A percentile compares a stretch with the other conserved stretches of the same genome.
phyloP scores from a whole-genome alignment of 2,113 vertebrate species.

The Myxocyprinus asiaticus region DNA sequence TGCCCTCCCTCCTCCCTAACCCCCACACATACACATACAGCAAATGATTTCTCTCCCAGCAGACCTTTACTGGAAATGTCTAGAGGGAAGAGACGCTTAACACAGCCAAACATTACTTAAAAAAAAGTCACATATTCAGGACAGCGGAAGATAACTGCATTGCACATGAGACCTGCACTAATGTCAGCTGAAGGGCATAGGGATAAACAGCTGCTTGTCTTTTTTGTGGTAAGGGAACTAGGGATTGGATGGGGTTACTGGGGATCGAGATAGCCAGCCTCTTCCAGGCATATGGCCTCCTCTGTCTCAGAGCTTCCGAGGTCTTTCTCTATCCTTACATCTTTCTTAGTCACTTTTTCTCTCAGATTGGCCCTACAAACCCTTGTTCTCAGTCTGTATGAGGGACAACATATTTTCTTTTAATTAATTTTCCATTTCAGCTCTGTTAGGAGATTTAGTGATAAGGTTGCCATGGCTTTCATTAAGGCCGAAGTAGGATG shows the following conservation, averaged over 20 bases:
- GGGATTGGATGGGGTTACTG: conserved; percentile 34
- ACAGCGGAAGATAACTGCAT: conserved; percentile 69
- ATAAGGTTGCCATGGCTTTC: conserved; percentile 77
- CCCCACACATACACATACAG: conserved; percentile 1
- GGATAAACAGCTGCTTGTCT: conserved; percentile 74
- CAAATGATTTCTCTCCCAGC: conserved; percentile 43
- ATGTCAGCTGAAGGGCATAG: conserved; percentile 75
- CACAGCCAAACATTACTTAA: conserved; percentile 66
- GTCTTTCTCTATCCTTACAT: neutral
- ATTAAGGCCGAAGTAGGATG: conserved; percentile 76
- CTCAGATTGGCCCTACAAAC: conserved; percentile 56
- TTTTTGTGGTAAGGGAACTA: conserved; percentile 38
- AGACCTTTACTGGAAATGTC: conserved; percentile 73
- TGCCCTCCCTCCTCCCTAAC: neutral
- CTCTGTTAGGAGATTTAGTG: conserved; percentile 64
- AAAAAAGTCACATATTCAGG: conserved; percentile 70
- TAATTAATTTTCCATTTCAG: conserved; percentile 69
- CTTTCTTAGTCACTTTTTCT: neutral
- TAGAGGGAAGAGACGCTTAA: conserved; percentile 66
- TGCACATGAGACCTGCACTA: conserved; percentile 74
- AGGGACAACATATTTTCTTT: conserved; percentile 73
- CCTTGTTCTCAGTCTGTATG: conserved; percentile 66
- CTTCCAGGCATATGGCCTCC: conserved; percentile 61
- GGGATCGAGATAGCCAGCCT: conserved; percentile 61
- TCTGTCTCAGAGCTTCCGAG: conserved; percentile 52